phyloP scores from a whole-genome alignment of 53 echinoderm and acorn worm genomes.

The Holothuria scabra region DNA sequence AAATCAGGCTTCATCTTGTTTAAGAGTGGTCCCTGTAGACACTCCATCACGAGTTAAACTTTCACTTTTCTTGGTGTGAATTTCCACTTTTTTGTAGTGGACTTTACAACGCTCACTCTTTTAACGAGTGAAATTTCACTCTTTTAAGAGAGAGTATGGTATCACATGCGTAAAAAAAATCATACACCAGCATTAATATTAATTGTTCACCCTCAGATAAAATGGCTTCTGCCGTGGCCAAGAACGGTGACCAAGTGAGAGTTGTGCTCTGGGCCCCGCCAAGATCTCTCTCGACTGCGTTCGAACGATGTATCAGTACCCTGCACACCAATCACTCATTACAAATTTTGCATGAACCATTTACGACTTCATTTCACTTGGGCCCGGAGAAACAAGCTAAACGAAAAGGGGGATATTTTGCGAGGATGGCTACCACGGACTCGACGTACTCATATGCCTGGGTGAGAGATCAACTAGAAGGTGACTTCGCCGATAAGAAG shows the following conservation, averaged over 20 bases:
- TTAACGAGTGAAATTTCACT: too few species aligned
- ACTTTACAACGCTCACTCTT: too few species aligned
- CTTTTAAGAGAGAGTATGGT: too few species aligned
- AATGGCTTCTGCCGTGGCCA: too few species aligned
- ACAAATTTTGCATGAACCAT: constrained; percentile 80
- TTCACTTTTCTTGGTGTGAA: too few species aligned
- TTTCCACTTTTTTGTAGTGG: too few species aligned
- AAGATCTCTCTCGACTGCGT: constrained; percentile 91
- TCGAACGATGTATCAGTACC: constrained; percentile 91
- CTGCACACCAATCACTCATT: constrained; percentile 56
- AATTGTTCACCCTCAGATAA: too few species aligned
- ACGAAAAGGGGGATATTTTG: constrained; percentile 22
- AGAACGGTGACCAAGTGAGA: constrained; percentile 48
- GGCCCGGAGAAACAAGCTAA: constrained; percentile 84
- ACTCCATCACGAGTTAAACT: too few species aligned
- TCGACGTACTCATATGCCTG: constrained; percentile 68
- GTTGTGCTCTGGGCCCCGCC: constrained; percentile 94
- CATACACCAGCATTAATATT: too few species aligned
- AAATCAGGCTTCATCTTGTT: too few species aligned
- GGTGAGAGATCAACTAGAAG: constrained; percentile 78
- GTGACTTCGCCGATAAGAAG: constrained; percentile 52
- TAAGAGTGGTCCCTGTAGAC: too few species aligned
- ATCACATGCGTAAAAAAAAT: too few species aligned
- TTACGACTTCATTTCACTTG: constrained; percentile 81
- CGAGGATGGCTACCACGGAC: constrained; percentile 59